Evolutionary conservation across 2,888 invertebrate genomes (phyloP), one percentile per base, ranked within the genome.

Genomic region (Cephus rjabovi): DNA sequence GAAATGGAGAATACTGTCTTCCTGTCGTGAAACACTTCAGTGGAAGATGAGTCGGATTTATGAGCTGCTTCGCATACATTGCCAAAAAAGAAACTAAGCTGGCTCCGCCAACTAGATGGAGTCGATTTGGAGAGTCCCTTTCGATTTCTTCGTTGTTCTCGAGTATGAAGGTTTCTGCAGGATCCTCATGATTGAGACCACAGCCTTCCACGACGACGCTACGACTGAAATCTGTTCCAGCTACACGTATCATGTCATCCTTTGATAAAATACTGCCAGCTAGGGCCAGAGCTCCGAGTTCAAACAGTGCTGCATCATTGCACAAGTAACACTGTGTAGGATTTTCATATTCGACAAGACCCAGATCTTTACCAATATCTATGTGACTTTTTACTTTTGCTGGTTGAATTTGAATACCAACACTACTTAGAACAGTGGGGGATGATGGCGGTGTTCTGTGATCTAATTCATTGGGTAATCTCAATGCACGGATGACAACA

Each of bases 151-250:
- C 93, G 78, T 93, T 93, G 80, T 94, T 93, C 82, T 94, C 92
- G 69, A 96, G 87, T 76, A 95, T 93, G 84, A 95, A 95, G 12
- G 94, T 92, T n/a, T 92, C 87, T 68, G 92, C 86, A 0, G 93
- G 91, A 84, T 95, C 92, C 3, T 93, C 92, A 71, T 94, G 94
- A 86, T 95, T 92, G 56, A 92, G 87, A 3, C 95, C 95, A 85
- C 95, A 94, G 75, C 96, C 97, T 92, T 97, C 97, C 11, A 96
- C 92, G 4, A 97, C 92, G 2, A 96, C 92, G 87, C 95, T 96
- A 77, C 95, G 94, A 9, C 94, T 93, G 92, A 97, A 97, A 92
- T 97, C 97, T 0, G 96, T 93, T 90, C 96, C 96, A 0, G 95
- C 94, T 85, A 96, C 94, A 86, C 95, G 94, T 0, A 93, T 89